Percentiles rank a stretch among this genome's conserved stretches.
Evolutionary conservation across 2,113 vertebrate species (phyloP).

Genomic region (Zingel zingel): DNA sequence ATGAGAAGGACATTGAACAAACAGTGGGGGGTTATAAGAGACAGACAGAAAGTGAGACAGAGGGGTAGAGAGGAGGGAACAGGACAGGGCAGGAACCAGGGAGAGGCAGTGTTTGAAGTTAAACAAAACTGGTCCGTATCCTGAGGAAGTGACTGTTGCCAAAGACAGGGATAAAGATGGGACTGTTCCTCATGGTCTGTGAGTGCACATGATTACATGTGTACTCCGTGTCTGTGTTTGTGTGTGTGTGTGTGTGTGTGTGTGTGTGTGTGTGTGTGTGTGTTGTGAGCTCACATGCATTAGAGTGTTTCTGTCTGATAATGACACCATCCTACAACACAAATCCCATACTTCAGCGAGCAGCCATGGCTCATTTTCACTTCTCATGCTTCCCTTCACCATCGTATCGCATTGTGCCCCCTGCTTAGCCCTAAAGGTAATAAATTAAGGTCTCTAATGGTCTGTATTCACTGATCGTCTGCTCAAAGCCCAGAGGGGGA

Average conservation of each 20-base stretch:
- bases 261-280: conserved; percentile 34
- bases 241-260: conserved; percentile 47
- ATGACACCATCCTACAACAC: conserved; percentile 27
- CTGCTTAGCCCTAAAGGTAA: conserved; percentile 31
- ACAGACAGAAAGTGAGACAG: conserved; percentile 35
- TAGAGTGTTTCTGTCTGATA: conserved; percentile 54
- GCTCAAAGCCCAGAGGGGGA: conserved; percentile 32
- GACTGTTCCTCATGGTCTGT: conserved; percentile 68
- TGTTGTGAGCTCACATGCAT: conserved; percentile 29
- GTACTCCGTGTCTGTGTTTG: conserved; percentile 43
- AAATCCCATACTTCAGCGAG: conserved; percentile 43
- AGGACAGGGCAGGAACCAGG: conserved; percentile 68
- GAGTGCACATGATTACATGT: conserved; percentile 65
- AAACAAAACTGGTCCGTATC: conserved; percentile 77
- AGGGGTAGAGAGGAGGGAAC: conserved; percentile 40
- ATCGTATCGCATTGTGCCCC: conserved; percentile 27
- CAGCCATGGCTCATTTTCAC: conserved; percentile 49
- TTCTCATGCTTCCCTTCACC: conserved; percentile 18
- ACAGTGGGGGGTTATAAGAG: conserved; percentile 28
- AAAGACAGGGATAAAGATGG: conserved; percentile 76
- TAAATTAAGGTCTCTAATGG: conserved; percentile 60
- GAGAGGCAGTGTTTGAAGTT: conserved; percentile 77
- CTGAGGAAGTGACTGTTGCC: conserved; percentile 80
- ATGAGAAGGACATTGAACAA: conserved; percentile 37
- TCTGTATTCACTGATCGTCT: conserved; percentile 51